These are phyloP conservation scores for Dolichallabes microphthalmus DNA, from an alignment of 2,113 vertebrate genomes.

Conservation along the genomic window DNA sequence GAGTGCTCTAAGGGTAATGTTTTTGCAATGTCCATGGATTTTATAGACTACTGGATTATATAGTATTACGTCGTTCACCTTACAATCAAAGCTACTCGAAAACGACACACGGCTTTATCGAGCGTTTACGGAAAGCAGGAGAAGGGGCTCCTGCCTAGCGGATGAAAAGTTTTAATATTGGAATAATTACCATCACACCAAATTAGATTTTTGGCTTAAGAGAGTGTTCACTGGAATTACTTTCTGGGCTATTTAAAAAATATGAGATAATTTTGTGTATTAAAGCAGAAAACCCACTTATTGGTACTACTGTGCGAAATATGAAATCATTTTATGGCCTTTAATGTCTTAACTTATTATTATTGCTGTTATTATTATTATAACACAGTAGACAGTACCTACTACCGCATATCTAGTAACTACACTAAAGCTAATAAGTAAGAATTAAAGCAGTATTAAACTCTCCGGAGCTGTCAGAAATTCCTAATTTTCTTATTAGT, in stretches of 20 bases:
- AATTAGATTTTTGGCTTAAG: neutral
- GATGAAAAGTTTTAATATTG: slow-evolving; percentile 1
- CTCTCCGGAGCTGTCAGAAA: no score
- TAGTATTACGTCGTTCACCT: slow-evolving; percentile 50
- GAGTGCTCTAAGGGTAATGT: slow-evolving; percentile 48
- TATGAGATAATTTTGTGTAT: neutral
- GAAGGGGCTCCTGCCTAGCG: neutral
- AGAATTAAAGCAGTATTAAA: neutral
- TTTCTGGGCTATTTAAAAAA: neutral
- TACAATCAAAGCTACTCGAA: slow-evolving; percentile 43
- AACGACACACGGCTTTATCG: slow-evolving; percentile 14
- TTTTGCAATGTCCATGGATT: slow-evolving; percentile 55
- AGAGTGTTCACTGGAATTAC: neutral
- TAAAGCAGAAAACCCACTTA: slow-evolving; percentile 1
- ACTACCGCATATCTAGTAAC: neutral
- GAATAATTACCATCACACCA: neutral
- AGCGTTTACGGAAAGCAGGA: slow-evolving; percentile 12
- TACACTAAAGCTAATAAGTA: neutral
- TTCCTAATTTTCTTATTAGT: neutral
- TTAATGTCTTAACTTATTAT: neutral
- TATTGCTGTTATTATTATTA: neutral
- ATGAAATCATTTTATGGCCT: slow-evolving; percentile 2
- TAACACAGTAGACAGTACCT: neutral
- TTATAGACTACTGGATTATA: slow-evolving; percentile 53
- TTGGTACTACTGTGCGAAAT: neutral